phyloP scores from a whole-genome alignment of 2,797 vertebrate species.

The Acrossocheilus wenchowensis region DNA sequence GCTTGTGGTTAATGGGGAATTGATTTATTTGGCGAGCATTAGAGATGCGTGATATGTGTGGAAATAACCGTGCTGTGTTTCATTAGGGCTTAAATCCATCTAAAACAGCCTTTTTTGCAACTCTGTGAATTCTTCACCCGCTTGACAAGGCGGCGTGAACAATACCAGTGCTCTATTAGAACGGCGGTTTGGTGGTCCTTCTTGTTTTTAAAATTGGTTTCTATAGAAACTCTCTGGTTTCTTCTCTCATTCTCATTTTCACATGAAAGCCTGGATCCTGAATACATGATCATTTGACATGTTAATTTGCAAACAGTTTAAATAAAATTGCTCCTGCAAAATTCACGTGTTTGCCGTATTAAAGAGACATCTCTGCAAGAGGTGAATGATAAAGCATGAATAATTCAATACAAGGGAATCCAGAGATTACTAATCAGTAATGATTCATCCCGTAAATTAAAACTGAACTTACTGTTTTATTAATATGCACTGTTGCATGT shows the following conservation, averaged over 20 bases:
- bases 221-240: slow-evolving; percentile 57
- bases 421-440: slow-evolving; percentile 10
- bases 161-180: slow-evolving; percentile 69
- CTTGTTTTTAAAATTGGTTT: slow-evolving; percentile 67
- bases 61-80: slow-evolving; percentile 66
- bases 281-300: slow-evolving; percentile 46
- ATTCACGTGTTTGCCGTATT: background rate
- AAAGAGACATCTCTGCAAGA: background rate
- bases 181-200: slow-evolving; percentile 69
- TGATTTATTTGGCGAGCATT: slow-evolving; percentile 27
- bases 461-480: background rate
- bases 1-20: slow-evolving; percentile 33
- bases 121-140: slow-evolving; percentile 65
- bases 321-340: slow-evolving; percentile 6
- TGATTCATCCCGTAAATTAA: background rate
- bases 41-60: slow-evolving; percentile 32
- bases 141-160: slow-evolving; percentile 73
- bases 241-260: slow-evolving; percentile 46
- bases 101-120: slow-evolving; percentile 68
- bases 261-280: slow-evolving; percentile 40
- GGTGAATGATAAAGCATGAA: slow-evolving; percentile 7
- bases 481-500: background rate
- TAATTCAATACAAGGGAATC: slow-evolving; percentile 10
- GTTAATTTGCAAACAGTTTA: slow-evolving; percentile 19
- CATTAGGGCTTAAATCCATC: slow-evolving; percentile 72